A percentile compares a stretch with the other conserved stretches of the same genome.
phyloP scores from a whole-genome alignment of 1,140 invertebrate genomes.

The Lordiphosa mommai region DNA sequence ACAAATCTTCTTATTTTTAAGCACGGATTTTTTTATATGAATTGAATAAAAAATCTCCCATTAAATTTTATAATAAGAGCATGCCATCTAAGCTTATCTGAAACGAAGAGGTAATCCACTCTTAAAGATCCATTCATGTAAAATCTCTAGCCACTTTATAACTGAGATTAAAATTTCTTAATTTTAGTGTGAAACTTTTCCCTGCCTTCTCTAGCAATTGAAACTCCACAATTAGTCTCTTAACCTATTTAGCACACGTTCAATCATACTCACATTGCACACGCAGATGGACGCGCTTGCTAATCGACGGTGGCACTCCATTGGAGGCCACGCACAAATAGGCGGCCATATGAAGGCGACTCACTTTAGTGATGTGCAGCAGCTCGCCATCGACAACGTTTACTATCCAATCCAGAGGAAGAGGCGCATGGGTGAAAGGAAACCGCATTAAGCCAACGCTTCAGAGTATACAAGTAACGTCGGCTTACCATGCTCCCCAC shows the following conservation, averaged over 20 bases:
- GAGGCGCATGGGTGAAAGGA: background rate
- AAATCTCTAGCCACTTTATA: no score
- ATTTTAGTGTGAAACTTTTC: no score
- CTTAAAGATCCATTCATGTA: no score
- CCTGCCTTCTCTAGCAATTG: background rate
- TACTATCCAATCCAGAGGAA: constrained; percentile 80
- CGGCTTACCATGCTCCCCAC: constrained; percentile 87
- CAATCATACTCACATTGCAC: constrained; percentile 90
- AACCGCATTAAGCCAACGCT: constrained; percentile 16
- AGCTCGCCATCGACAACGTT: constrained; percentile 92
- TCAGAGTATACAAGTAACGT: background rate
- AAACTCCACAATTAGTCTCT: background rate
- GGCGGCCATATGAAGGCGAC: constrained; percentile 93
- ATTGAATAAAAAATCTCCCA: no score
- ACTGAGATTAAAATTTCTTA: no score
- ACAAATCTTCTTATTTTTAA: no score
- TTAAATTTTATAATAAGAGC: no score
- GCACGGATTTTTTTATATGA: no score
- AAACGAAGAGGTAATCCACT: no score
- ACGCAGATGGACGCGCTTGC: constrained; percentile 89
- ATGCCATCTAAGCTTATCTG: no score
- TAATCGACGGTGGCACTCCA: constrained; percentile 92
- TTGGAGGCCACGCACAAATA: constrained; percentile 94
- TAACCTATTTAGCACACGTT: background rate
- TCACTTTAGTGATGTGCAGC: constrained; percentile 92